These are phyloP conservation scores for Orius insidiosus DNA, from an alignment of 1,140 invertebrate species.

Conservation along the genomic window DNA sequence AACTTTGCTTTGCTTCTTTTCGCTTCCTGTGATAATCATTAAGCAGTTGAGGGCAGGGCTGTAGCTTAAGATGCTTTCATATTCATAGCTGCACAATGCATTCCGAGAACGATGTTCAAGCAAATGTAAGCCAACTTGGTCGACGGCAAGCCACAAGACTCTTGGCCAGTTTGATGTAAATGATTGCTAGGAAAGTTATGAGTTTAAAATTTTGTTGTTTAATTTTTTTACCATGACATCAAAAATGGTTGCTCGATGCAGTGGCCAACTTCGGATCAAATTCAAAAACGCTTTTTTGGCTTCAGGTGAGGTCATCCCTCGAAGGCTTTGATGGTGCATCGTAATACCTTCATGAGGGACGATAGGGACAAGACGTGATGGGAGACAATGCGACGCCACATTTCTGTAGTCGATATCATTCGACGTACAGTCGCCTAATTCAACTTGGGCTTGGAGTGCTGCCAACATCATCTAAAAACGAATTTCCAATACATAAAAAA, in stretches of 20 bases:
- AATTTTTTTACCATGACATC: conserved; percentile 80
- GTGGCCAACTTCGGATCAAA: conserved; percentile 79
- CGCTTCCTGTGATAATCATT: conserved; percentile 75
- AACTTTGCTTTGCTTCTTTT: conserved; percentile 79
- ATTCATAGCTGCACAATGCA: conserved; percentile 76
- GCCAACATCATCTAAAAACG: conserved; percentile 72
- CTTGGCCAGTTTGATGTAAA: conserved; percentile 91
- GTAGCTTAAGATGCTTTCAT: conserved; percentile 68
- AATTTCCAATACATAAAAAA: conserved; percentile 5
- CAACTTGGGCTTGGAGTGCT: conserved; percentile 81
- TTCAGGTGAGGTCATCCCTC: conserved; percentile 67
- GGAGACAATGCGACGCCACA: conserved; percentile 64
- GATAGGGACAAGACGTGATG: conserved; percentile 54
- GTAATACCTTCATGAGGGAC: conserved; percentile 61
- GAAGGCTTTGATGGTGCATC: conserved; percentile 70
- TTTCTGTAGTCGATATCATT: conserved; percentile 49
- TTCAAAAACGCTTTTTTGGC: conserved; percentile 88
- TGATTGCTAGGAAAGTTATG: conserved; percentile 54
- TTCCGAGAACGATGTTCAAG: conserved; percentile 74
- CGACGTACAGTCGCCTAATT: conserved; percentile 65
- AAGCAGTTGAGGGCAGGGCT: conserved; percentile 74
- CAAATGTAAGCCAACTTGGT: conserved; percentile 82
- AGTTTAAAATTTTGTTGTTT: no score
- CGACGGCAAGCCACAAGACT: conserved; percentile 77
- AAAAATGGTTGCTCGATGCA: conserved; percentile 84